Evolutionary conservation across 2,888 invertebrate genomes (phyloP).

Genomic region (Melinopterus prodromus): DNA sequence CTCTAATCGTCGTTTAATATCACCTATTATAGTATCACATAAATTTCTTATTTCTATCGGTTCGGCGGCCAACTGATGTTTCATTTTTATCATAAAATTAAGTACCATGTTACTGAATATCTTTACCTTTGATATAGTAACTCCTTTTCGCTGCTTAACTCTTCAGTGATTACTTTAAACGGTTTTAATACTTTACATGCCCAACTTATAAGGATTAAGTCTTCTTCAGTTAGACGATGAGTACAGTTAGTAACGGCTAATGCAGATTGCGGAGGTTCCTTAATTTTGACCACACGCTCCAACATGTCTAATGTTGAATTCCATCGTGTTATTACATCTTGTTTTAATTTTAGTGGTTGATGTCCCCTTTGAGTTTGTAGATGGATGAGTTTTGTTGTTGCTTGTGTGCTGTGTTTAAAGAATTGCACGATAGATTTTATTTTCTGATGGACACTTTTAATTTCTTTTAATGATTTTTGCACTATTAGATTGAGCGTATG

Average conservation of each 20-base stretch:
- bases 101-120: neutral
- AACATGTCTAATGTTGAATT: conserved; percentile 34
- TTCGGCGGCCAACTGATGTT: conserved; percentile 12
- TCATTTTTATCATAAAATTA: neutral
- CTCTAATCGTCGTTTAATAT: neutral
- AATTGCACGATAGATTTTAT: conserved; percentile 39
- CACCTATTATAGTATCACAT: neutral
- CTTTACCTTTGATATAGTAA: conserved; percentile 8
- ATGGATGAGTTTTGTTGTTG: conserved; percentile 27
- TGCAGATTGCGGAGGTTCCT: conserved; percentile 29
- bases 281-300: conserved; percentile 24
- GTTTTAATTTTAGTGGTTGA: conserved; percentile 35
- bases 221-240: conserved; percentile 28
- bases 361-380: conserved; percentile 35
- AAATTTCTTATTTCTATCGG: neutral
- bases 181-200: conserved; percentile 35
- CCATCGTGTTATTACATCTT: conserved; percentile 34
- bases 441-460: conserved; percentile 33
- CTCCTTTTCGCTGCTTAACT: conserved; percentile 36
- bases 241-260: conserved; percentile 29
- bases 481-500: conserved; percentile 48
- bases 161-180: conserved; percentile 35
- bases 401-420: conserved; percentile 42
- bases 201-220: conserved; percentile 23
- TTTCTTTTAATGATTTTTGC: conserved; percentile 37